Evolutionary conservation across 2,113 vertebrate species (phyloP), one percentile per base, ranked within the genome.

Genomic region (zebrafish (Danio rerio)): DNA sequence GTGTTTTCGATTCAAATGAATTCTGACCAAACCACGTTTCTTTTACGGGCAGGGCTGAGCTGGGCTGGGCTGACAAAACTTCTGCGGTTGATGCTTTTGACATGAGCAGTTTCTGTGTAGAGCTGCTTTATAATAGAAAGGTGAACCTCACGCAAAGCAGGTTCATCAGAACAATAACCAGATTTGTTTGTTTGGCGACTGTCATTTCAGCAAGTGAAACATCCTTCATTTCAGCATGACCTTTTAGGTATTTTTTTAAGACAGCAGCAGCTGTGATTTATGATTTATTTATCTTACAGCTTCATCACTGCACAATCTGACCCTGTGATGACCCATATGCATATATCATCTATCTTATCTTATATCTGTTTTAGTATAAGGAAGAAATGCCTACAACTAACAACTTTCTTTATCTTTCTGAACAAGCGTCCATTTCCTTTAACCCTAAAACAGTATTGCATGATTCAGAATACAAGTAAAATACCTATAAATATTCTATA

Each of bases 41-140:
- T 76, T 45, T 49, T 8, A 8, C 20, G 73, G 73, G 73, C 72
- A 42, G 40, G 71, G 71, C 53, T 18, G 72, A 20, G 20, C 47
- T 31, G 11, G 21, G 52, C n/a, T 49, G 45, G 18, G 40, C 63
- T 43, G 40, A 3, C 18, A 31, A 52, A 31, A 13, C 5, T n/a
- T 58, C 10, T n/a, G 53, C 40, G 11, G 9, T 9, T 76, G 42
- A 75, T 47, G 55, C 1, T 6, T 47, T 56, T 76, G 56, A 61
- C 73, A 76, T 45, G 43, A 8, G 56, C 9, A 55, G 73, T 49
- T 61, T 76, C 56, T 47, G 0, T 13, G 12, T 76, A 61, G n/a
- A 47, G 18, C 42, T 20, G 55, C 20, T 13, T 71, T 52, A 16
- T 9, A 10, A 15, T 52, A 10, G 12, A 71, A 52, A 52, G 73